Conservation (phyloP, 92 coral and sea anemone species). For the Palythoa grandiflora region DNA sequence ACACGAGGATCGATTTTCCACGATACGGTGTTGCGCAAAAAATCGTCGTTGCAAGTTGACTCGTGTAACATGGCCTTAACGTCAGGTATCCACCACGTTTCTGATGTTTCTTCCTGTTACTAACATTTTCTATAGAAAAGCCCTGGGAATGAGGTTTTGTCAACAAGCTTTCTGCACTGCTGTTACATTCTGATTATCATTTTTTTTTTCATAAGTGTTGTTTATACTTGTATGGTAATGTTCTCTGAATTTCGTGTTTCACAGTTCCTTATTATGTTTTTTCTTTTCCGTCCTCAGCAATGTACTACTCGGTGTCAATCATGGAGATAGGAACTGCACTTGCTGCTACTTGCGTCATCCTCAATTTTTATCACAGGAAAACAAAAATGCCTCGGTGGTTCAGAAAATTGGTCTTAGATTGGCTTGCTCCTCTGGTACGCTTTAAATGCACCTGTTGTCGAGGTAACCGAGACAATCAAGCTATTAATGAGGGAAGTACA, state of each 20-base stretch:
- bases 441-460: slow-evolving; percentile 70
- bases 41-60: too few species aligned
- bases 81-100: too few species aligned
- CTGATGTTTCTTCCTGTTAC: too few species aligned
- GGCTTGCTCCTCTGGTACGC: slow-evolving; percentile 83
- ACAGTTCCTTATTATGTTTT: not conserved
- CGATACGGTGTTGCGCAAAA: too few species aligned
- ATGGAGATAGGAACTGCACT: slow-evolving; percentile 95
- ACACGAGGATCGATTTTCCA: too few species aligned
- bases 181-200: not conserved
- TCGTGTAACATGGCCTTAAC: too few species aligned
- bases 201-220: not conserved
- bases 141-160: too few species aligned
- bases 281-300: slow-evolving; percentile 61
- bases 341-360: slow-evolving; percentile 88
- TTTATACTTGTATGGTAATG: not conserved
- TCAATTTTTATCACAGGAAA: slow-evolving; percentile 87
- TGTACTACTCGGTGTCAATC: slow-evolving; percentile 95
- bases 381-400: slow-evolving; percentile 92
- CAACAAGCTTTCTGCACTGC: too few species aligned
- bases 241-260: not conserved
- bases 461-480: slow-evolving; percentile 45
- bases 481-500: slow-evolving; percentile 66
- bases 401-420: slow-evolving; percentile 77
- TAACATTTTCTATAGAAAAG: too few species aligned